Base-by-base conservation (phyloP, 2,888 invertebrate species). In the Brenthis daphne region DNA sequence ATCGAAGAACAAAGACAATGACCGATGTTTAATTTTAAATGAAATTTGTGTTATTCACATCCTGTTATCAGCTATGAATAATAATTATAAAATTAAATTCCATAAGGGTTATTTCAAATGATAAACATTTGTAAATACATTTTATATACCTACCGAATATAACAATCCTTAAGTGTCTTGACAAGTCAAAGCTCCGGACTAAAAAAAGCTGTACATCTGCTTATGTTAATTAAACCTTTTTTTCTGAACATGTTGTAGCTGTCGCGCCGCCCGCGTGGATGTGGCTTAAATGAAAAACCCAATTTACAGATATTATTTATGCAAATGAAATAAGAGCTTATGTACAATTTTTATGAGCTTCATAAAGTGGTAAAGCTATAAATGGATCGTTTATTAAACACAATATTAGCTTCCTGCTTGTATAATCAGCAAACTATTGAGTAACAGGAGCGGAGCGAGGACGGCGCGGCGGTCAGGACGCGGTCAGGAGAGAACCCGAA, bases 351-450 rank as follows among this genome's bases (percentile, higher is more conserved):
- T 51, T 51, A 51, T 8, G 51, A 51, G n/a, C 33, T 53, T 43
- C 53, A 16, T 61, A 53, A 61, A 53, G n/a, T 29, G 61, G 3
- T 6, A 1, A 29, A 53, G 6, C 8, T 53, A 13, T 33, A 20
- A 20, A 51, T 58, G 58, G 29, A 53, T 54, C 16, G 58, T 29
- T 53, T 58, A 33, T 60, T 53, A 54, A 43, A 11, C 11, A 58
- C 14, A 53, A 58, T 37, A 61, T 61, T 53, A 61, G 61, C n/a
- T 16, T 48, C 6, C 56, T 16, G 51, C 33, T 55, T 61, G 55
- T 51, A 37, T 37, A 20, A 67, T 67, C 56, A 43, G 50, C 11
- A 61, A 55, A 43, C 50, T 57, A 67, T 72, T 70, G 64, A 64
- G 37, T 43, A 47, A 24, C 33, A 5, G 20, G 14, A 50, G 50